These are phyloP conservation scores for Octopus sinensis DNA, from an alignment of 1,140 invertebrate genomes.

Conservation along the genomic window DNA sequence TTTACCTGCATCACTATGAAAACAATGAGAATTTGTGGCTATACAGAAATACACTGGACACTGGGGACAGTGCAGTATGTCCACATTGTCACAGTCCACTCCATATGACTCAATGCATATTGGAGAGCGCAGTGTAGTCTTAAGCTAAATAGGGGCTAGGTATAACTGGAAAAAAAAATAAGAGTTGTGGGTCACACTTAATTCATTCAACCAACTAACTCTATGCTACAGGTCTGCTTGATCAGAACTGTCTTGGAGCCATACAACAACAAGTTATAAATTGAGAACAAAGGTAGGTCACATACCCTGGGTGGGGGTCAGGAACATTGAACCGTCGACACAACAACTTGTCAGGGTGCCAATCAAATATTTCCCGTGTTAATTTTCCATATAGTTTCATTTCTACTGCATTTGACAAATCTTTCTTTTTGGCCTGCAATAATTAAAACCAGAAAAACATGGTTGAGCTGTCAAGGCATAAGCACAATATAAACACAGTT, in stretches of 20 bases:
- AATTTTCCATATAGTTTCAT: constrained; percentile 80
- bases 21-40: no score
- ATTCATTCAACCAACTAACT: background rate
- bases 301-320: constrained; percentile 71
- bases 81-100: no score
- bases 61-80: no score
- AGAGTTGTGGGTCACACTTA: background rate
- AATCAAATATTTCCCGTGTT: constrained; percentile 70
- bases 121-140: no score
- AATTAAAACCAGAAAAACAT: background rate
- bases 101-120: no score
- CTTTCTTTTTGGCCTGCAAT: constrained; percentile 43
- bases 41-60: no score
- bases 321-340: constrained; percentile 94
- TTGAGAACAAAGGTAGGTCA: background rate
- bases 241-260: background rate
- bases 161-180: background rate
- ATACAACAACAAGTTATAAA: no score
- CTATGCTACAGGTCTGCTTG: no score
- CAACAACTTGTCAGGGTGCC: constrained; percentile 82
- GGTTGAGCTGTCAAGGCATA: no score
- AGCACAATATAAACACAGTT: no score
- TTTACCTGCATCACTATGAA: no score
- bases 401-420: constrained; percentile 66
- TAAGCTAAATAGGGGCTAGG: no score